Evolutionary conservation across 1,140 invertebrate species (phyloP).

Genomic region (Drosophila leontia): DNA sequence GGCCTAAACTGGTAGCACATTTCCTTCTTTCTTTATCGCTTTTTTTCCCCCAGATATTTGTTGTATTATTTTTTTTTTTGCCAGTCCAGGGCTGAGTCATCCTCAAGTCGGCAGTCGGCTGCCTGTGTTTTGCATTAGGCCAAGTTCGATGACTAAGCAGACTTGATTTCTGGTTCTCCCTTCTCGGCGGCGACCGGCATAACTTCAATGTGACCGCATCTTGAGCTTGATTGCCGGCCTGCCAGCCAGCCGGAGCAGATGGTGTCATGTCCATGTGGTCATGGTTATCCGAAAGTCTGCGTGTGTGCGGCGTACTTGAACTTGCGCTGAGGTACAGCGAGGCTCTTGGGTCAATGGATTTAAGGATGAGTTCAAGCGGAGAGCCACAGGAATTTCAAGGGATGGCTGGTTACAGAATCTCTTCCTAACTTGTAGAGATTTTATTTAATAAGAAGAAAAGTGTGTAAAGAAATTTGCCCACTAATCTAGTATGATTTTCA

Average conservation of each 20-base stretch:
- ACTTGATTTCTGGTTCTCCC: constrained; percentile 53
- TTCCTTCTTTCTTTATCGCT: constrained; percentile 29
- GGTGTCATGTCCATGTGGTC: constrained; percentile 38
- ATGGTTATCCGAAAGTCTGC: constrained; percentile 7
- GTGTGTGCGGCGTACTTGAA: constrained; percentile 24
- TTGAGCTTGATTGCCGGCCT: constrained; percentile 45
- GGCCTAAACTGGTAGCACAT: constrained; percentile 76
- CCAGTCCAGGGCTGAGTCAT: constrained; percentile 67
- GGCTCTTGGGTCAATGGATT: constrained; percentile 14
- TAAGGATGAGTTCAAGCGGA: not conserved
- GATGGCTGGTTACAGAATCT: not conserved
- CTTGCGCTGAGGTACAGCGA: not conserved
- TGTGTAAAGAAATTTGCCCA: no score
- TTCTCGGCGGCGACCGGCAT: constrained; percentile 60
- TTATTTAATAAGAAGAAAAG: not conserved
- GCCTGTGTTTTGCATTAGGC: constrained; percentile 73
- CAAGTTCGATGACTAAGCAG: constrained; percentile 81
- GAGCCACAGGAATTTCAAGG: not conserved
- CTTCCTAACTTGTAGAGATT: no score
- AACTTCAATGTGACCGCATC: constrained; percentile 74
- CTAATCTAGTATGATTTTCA: no score
- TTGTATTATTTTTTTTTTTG: constrained; percentile 43
- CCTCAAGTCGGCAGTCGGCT: constrained; percentile 54
- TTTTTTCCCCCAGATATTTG: constrained; percentile 10
- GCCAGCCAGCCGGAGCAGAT: constrained; percentile 37